Base-by-base conservation (phyloP, 2,888 invertebrate genomes). In the Volucella inflata region DNA sequence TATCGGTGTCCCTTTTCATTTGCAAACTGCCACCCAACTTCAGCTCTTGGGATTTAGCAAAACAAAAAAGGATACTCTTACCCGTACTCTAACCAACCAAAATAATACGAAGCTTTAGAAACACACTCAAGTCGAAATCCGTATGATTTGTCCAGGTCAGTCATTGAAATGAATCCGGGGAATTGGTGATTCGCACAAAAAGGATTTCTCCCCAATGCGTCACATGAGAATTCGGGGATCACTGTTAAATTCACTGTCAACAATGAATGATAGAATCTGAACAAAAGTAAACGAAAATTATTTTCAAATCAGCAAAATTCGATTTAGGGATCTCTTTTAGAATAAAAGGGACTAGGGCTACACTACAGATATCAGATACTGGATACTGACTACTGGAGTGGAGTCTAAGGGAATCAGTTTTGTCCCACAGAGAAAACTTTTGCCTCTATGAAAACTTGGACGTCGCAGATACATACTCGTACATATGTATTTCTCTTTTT, bases 111-210 rank as follows among this genome's bases (percentile, higher is more conserved):
- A 12, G 17, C 64, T 16, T 50, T 42, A 44, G 50, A 42, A 59
- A n/a, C 14, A 40, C 11, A 50, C 57, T 78, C 46, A 62, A 55
- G 9, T 53, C 21, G 21, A 51, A 67, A 68, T 68, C 42, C n/a
- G 38, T 46, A 30, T 44, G 30, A 55, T 70, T 68, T 70, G 68
- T 55, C 30, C 53, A 70, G 55, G 55, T 36, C 60, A 51, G 40
- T 30, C 21, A 42, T 48, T 16, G 21, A 50, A 75, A 72, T 38
- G 14, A 57, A 57, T 30, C 36, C 38, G n/a, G 40, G 9, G 38
- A 64, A 65, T 51, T 44, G 59, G 59, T 76, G 76, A 67, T 67
- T 59, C 30, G 44, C 59, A 76, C 36, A 76, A 76, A 59, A 76
- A 44, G 50, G 57, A 53, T 51, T 62, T 40, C 6, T 3, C 36